Percentiles rank a stretch among this genome's conserved stretches.
phyloP scores from a whole-genome alignment of 2,888 invertebrate genomes.

The Alloscopus bannaensis region DNA sequence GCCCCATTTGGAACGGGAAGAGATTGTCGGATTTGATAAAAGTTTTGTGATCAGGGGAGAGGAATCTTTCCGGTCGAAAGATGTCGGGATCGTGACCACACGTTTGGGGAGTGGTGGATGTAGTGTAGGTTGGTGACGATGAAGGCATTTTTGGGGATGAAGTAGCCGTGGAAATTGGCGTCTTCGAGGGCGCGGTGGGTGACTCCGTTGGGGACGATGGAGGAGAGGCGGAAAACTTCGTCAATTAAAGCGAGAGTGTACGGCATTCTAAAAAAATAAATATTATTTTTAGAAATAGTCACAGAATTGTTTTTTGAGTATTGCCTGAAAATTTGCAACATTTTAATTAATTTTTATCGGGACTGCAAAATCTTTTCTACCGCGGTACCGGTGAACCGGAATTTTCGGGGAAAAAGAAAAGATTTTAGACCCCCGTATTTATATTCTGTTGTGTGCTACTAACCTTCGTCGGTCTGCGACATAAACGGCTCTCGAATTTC shows the following conservation, averaged over 20 bases:
- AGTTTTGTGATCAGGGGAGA: constrained; percentile 28
- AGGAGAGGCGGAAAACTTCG: constrained; percentile 80
- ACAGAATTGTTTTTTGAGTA: neutral
- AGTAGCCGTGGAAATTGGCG: constrained; percentile 74
- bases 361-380: constrained; percentile 3
- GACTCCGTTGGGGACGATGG: constrained; percentile 80
- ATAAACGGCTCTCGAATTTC: constrained; percentile 27
- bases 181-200: constrained; percentile 78
- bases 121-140: constrained; percentile 12
- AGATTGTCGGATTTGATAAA: constrained; percentile 28
- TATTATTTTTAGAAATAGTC: neutral
- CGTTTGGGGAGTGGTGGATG: constrained; percentile 4
- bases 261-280: constrained; percentile 77
- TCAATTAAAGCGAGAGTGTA: constrained; percentile 81
- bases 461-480: constrained; percentile 45
- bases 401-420: too few relatives aligned
- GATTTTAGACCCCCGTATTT: too few relatives aligned
- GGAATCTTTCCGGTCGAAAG: constrained; percentile 50
- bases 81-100: constrained; percentile 19
- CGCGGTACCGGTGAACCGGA: too few relatives aligned
- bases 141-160: constrained; percentile 46
- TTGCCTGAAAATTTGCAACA: neutral
- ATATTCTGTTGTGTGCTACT: too few relatives aligned
- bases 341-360: neutral
- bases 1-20: constrained; percentile 36